Evolutionary conservation across 2,888 invertebrate genomes (phyloP), one percentile per base, ranked within the genome.

Genomic region (Germaria angustata): DNA sequence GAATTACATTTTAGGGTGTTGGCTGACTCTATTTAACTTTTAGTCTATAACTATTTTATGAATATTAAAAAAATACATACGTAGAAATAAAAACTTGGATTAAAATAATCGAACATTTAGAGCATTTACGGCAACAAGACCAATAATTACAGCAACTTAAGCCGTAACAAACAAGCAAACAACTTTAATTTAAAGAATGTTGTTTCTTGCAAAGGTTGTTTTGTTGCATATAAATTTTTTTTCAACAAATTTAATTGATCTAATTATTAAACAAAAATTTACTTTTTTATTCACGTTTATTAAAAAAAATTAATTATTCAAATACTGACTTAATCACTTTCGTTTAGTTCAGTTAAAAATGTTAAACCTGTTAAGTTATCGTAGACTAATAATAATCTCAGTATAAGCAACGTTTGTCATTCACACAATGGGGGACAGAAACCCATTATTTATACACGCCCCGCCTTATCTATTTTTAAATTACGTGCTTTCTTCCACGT

Each of bases 1-100:
- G 55, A 75, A 75, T 77, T 36, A 63, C 61, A 71, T 71, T 78
- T 78, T 75, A 78, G 69, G 78, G 69, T 78, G 78, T 78, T 78
- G 69, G 69, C 69, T 69, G 4, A n/a, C n/a, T n/a, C 61, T 46
- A 71, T 63, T 71, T 55, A 75, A 75, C 55, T 66, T 75, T 75
- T 55, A 75, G 55, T 75, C 75, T 55, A 8, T 75, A 55, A 75
- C 75, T 75, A 65, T 66, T 65, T 78, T 78, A 55, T 78, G 69
- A 53, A 71, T 78, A 71, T 63, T 69, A 63, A 61, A 78, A 34
- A 53, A 28, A n/a, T n/a, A n/a, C n/a, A n/a, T n/a, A n/a, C n/a
- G n/a, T n/a, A n/a, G n/a, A n/a, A 57, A 44, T n/a, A 59, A 46
- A 51, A 53, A 61, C 44, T 69, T 28, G 28, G 17, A 63, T 69